Base-by-base conservation (phyloP, 2,113 vertebrate species). In the Megaceryle maxima region DNA sequence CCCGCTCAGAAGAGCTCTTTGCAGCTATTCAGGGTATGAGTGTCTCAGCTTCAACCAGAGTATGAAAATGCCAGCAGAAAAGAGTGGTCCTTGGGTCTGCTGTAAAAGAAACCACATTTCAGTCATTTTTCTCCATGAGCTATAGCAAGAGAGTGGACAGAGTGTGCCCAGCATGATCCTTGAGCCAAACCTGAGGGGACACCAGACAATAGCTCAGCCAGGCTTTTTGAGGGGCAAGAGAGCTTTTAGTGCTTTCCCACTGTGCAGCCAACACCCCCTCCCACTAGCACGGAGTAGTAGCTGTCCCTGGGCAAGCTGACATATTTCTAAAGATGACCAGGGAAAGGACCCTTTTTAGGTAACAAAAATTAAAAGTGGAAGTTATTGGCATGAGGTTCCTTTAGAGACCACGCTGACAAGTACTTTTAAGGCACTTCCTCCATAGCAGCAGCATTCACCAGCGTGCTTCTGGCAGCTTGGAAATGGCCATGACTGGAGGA, bases 141-240 rank as follows among this genome's bases (percentile, higher is more conserved):
- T 43, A 14, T 2, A 39, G 46, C n/a, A 33, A 18, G 25, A 66
- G 13, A 31, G n/a, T 4, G 22, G 16, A 25, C 1, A 0, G 20
- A 25, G 3, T 15, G 28, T n/a, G 48, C 16, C 31, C n/a, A 15
- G 26, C 8, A 2, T 1, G 16, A 48, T n/a, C 53, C 56, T 57
- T 35, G 29, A 74, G 28, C 24, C 43, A 64, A 69, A 68, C 12
- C 37, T 1, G 1, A 56, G 46, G 44, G 28, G 59, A 57, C 39
- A 48, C 56, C 50, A 43, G 29, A 16, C 5, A 22, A 39, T 21
- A 19, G 44, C 33, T 50, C 31, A 56, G 44, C 19, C 2, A 2
- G n/a, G 18, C 7, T 28, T 50, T 44, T 3, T 10, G 4, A 25
- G 5, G 5, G 4, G 11, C 13, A 55, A 16, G 5, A 19, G 31